phyloP scores from a whole-genome alignment of 1,140 invertebrate genomes.

The Vanessa tameamea region DNA sequence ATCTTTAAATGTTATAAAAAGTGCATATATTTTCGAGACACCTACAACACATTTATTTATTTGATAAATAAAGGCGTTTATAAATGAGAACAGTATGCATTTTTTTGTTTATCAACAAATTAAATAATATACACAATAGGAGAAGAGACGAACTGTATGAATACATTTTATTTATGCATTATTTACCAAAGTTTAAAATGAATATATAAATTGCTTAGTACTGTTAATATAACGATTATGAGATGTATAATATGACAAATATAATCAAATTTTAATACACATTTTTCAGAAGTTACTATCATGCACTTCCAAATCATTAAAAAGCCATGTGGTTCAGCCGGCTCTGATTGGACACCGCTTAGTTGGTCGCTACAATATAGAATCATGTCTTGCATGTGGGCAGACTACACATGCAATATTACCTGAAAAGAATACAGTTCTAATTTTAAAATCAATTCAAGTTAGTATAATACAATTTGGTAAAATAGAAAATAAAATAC shows the following conservation, averaged over 20 bases:
- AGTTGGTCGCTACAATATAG: slow-evolving; percentile 60
- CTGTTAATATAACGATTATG: neutral
- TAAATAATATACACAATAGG: no score
- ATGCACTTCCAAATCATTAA: slow-evolving; percentile 51
- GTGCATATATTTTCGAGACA: neutral
- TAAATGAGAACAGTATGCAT: no score
- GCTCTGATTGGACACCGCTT: slow-evolving; percentile 54
- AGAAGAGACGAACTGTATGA: no score
- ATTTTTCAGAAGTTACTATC: slow-evolving; percentile 58
- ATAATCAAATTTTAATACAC: neutral
- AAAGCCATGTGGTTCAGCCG: slow-evolving; percentile 58
- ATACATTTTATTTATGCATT: no score
- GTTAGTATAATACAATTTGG: slow-evolving; percentile 39
- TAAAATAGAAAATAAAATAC: neutral
- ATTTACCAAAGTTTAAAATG: no score
- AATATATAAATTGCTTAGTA: no score
- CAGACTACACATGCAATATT: slow-evolving; percentile 64
- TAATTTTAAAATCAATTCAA: slow-evolving; percentile 59
- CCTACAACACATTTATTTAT: no score
- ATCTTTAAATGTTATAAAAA: neutral
- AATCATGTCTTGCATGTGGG: slow-evolving; percentile 71
- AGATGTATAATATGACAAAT: neutral
- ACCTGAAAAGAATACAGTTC: slow-evolving; percentile 52
- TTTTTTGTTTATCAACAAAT: no score
- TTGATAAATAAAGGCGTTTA: no score